Evolutionary conservation across 1,140 invertebrate species (phyloP), one percentile per base, ranked within the genome.

Genomic region (Tetramorium simillimum): DNA sequence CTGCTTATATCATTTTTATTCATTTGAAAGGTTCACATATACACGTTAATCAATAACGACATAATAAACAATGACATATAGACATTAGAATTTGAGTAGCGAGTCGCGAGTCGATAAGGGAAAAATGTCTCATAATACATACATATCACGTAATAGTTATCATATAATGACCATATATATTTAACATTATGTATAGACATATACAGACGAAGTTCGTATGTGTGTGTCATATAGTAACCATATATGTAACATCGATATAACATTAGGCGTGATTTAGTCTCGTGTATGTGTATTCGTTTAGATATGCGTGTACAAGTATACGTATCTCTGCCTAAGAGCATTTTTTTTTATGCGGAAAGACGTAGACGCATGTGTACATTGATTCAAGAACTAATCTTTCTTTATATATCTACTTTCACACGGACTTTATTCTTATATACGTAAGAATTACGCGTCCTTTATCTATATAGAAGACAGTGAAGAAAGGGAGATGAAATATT

Each of bases 51-150:
- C 56, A 51, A 89, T 91, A 91, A 91, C 90, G 90, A 91, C 81
- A 91, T 91, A 89, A 91, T 91, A 91, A 91, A 91, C 86, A 90
- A 88, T 91, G 85, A 91, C 90, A 91, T 87, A 82, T 90, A 91
- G 90, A 91, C 86, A 90, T 91, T 90, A 89, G 89, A 91, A 91
- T 87, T 80, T 85, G 87, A 90, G 56, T 86, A 85, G 77, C 84
- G 84, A 70, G 69, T 78, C 49, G 77, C 82, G 89, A 75, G 56
- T 56, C 56, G 53, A 73, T 88, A 76, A 78, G 89, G 78, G 84
- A 88, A 65, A 90, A 88, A 90, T 80, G 82, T 76, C 72, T 90
- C 84, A 69, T 90, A 88, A 88, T 88, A 90, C 86, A 86, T 88
- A 90, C 72, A 85, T 91, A 91, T 90, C 85, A 85, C 85, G 89